Percentiles rank a stretch among this genome's conserved stretches.
phyloP scores from a whole-genome alignment of 2,888 invertebrate genomes.

The Polydrusus cervinus region DNA sequence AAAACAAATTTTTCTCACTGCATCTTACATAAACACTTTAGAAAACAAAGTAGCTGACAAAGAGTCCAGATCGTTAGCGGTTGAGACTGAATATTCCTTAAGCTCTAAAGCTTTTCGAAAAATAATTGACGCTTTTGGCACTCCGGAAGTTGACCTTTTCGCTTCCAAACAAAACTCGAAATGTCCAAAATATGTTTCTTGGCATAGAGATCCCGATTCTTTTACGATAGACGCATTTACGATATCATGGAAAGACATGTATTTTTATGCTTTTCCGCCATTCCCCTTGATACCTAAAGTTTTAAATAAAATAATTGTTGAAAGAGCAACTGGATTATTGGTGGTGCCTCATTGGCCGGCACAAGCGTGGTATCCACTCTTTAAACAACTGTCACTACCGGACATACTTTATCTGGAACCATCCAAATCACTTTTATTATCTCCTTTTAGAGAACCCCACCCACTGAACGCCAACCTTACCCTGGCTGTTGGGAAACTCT shows the following conservation, averaged over 20 bases:
- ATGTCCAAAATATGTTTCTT: slow-evolving; percentile 27
- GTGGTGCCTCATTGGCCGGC: slow-evolving; percentile 25
- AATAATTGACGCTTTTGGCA: slow-evolving; percentile 4
- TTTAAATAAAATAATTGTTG: slow-evolving; percentile 25
- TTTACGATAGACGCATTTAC: slow-evolving; percentile 24
- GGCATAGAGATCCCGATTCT: slow-evolving; percentile 15
- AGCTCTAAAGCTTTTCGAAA: slow-evolving; percentile 3
- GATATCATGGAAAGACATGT: slow-evolving; percentile 13
- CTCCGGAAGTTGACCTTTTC: slow-evolving; percentile 14
- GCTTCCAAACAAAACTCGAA: slow-evolving; percentile 19
- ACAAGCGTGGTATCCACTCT: slow-evolving; percentile 32
- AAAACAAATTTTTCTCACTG: slow-evolving; percentile 2
- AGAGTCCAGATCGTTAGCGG: slow-evolving; percentile 29
- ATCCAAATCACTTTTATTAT: slow-evolving; percentile 22
- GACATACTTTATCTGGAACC: slow-evolving; percentile 24
- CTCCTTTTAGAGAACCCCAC: slow-evolving; percentile 31
- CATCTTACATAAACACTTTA: slow-evolving; percentile 26
- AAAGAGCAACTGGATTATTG: slow-evolving; percentile 1
- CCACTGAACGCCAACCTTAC: slow-evolving; percentile 26
- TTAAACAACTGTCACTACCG: slow-evolving; percentile 11
- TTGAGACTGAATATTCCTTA: slow-evolving; percentile 41
- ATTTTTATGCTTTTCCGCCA: slow-evolving; percentile 35
- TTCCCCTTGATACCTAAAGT: slow-evolving; percentile 23
- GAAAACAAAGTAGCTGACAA: slow-evolving; percentile 23
- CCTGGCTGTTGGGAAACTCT: slow-evolving; percentile 33